These are phyloP conservation scores for Hyperoplus immaculatus DNA, from an alignment of 2,797 vertebrate species.

Conservation along the genomic window DNA sequence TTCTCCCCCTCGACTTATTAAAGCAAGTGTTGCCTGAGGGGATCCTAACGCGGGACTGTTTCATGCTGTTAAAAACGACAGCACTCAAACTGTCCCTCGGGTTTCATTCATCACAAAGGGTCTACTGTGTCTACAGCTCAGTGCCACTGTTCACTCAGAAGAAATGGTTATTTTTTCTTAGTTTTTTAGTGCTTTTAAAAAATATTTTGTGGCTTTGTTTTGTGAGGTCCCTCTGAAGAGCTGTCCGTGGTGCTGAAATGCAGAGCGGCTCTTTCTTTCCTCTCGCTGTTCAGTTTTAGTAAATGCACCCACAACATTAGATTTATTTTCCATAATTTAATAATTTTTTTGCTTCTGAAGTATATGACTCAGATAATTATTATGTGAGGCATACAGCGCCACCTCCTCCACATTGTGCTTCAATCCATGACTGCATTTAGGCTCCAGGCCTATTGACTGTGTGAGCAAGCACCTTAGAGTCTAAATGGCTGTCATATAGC, in stretches of 20 bases:
- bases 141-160: constrained; percentile 25
- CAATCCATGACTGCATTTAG: constrained; percentile 48
- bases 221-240: constrained; percentile 20
- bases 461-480: constrained; percentile 54
- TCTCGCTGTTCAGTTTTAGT: neutral
- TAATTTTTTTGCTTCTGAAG: constrained; percentile 3
- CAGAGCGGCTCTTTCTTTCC: too few species aligned
- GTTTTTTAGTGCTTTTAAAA: neutral
- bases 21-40: constrained; percentile 78
- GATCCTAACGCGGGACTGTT: constrained; percentile 66
- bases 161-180: neutral
- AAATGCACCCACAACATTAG: neutral
- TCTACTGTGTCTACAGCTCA: constrained; percentile 49
- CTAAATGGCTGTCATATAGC: constrained; percentile 71
- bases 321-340: neutral
- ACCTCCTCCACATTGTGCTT: constrained; percentile 28
- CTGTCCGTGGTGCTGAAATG: constrained; percentile 71
- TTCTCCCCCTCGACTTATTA: constrained; percentile 68
- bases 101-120: constrained; percentile 62
- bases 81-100: constrained; percentile 77
- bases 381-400: constrained; percentile 5
- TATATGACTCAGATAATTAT: constrained; percentile 22
- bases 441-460: constrained; percentile 59
- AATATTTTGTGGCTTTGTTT: neutral
- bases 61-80: constrained; percentile 77